These are phyloP conservation scores for Coranthus polyacanthus DNA, from an alignment of 2,797 vertebrate genomes.

Conservation along the genomic window DNA sequence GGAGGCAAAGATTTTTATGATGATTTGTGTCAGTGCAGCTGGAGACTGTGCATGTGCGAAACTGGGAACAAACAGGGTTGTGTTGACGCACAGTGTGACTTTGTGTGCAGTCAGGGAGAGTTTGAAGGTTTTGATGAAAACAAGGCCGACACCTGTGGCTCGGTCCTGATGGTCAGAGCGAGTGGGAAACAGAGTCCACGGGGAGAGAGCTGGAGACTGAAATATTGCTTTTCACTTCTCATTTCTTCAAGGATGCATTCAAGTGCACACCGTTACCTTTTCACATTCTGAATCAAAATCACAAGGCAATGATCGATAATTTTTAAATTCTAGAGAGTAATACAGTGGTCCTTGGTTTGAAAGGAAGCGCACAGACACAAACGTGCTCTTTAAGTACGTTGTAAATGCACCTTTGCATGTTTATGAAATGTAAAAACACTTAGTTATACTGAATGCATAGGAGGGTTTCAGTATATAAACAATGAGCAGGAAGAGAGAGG, in stretches of 20 bases:
- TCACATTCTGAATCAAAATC: neutral
- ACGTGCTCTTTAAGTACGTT: too few species aligned
- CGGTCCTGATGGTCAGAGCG: slow-evolving; percentile 1
- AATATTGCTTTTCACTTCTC: neutral
- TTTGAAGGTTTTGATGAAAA: slow-evolving; percentile 30
- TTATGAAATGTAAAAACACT: neutral
- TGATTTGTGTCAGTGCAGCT: slow-evolving; percentile 39
- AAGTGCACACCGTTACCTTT: too few species aligned
- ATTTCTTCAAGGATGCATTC: neutral
- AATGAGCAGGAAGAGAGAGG: too few species aligned
- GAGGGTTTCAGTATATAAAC: too few species aligned
- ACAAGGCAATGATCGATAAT: too few species aligned
- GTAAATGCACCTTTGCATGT: neutral
- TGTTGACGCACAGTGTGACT: slow-evolving; percentile 11
- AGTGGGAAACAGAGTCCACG: slow-evolving; percentile 16
- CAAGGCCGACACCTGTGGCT: slow-evolving; percentile 24
- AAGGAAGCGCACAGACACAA: neutral
- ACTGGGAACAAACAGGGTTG: slow-evolving; percentile 10
- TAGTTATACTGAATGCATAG: too few species aligned
- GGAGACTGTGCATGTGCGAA: too few species aligned
- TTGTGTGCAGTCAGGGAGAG: slow-evolving; percentile 15
- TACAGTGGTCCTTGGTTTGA: neutral
- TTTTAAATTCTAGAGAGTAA: neutral
- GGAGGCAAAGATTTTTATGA: slow-evolving; percentile 38
- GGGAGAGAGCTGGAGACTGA: neutral